Evolutionary conservation across 2,113 vertebrate genomes (phyloP), one percentile per base, ranked within the genome.

Genomic region (Coregonus clupeaformis): DNA sequence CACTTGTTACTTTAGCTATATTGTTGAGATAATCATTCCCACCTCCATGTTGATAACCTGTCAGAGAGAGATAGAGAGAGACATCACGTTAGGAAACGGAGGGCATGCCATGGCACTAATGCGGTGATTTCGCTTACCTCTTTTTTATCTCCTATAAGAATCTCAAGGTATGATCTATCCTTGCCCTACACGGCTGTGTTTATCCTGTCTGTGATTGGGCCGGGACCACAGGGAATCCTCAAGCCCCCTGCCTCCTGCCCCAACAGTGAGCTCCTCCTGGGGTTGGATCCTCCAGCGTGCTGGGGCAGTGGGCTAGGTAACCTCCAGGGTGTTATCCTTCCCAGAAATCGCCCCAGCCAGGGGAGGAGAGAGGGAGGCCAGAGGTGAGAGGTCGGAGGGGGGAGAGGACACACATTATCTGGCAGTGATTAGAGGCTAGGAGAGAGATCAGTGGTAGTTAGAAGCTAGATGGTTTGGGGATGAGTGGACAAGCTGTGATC

Each of bases 381-480:
- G n/a, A 52, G 65, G 87, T 90, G 84, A 92, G 69, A 89, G 88
- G 88, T 89, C 74, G 85, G 68, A 65, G 72, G 75, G 72, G 75
- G 71, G 78, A 82, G 69, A 66, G 49, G 79, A 70, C 70, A 14
- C 67, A 77, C 75, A 82, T 77, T 81, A 86, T 90, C 89, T 92
- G 90, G 84, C 68, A 80, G 74, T 80, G 78, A 90, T 92, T 89
- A 80, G 69, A 79, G 77, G 78, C 79, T 68, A 82, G 88, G 68
- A 55, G 64, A 55, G 64, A 78, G 75, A 69, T 67, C 9, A 9
- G 9, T 42, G 2, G 11, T 7, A 3, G 36, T 42, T 42, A 12
- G 7, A 42, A 42, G 36, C 36, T 42, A 42, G 36, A 42, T 9
- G 2, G 2, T 42, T 9, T 42, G 36, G 11, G 36, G 9, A 42